Evolutionary conservation across 2,888 invertebrate species (phyloP).

Genomic region (Hedya salicella): DNA sequence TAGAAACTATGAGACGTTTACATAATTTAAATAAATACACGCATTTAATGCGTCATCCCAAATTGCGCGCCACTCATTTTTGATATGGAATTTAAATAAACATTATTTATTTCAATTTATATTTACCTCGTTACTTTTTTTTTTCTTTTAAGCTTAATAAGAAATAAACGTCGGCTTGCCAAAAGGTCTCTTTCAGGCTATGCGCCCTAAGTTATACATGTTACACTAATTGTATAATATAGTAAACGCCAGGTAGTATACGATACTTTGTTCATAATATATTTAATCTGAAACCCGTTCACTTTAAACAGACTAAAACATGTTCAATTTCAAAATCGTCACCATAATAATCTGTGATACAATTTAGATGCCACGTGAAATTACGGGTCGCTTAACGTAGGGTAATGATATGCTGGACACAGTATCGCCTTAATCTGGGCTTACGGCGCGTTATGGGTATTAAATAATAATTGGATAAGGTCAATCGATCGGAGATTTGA

Average conservation of each 20-base stretch:
- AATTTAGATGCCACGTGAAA: conserved; percentile 75
- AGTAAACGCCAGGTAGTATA: no score
- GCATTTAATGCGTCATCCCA: no score
- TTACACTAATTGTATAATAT: no score
- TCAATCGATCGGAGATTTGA: conserved; percentile 68
- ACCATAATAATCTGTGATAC: conserved; percentile 67
- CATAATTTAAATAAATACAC: no score
- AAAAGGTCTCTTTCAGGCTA: no score
- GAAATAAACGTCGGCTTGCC: no score
- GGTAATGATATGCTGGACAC: conserved; percentile 77
- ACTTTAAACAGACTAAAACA: conserved; percentile 11
- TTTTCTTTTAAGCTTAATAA: no score
- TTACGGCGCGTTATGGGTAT: conserved; percentile 76
- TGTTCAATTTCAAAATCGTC: conserved; percentile 28
- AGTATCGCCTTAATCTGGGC: conserved; percentile 69
- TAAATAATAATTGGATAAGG: conserved; percentile 81
- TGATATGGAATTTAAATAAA: no score
- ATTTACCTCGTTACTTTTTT: no score
- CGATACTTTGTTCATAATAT: not conserved
- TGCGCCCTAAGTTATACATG: no score
- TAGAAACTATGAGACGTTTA: not conserved
- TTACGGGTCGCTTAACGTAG: conserved; percentile 68
- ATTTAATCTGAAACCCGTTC: not conserved
- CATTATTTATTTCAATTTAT: no score
- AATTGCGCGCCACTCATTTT: no score